A percentile compares a stretch with the other conserved stretches of the same genome.
Conservation (phyloP, 2,113 vertebrate genomes). For the Siniperca knerii region DNA sequence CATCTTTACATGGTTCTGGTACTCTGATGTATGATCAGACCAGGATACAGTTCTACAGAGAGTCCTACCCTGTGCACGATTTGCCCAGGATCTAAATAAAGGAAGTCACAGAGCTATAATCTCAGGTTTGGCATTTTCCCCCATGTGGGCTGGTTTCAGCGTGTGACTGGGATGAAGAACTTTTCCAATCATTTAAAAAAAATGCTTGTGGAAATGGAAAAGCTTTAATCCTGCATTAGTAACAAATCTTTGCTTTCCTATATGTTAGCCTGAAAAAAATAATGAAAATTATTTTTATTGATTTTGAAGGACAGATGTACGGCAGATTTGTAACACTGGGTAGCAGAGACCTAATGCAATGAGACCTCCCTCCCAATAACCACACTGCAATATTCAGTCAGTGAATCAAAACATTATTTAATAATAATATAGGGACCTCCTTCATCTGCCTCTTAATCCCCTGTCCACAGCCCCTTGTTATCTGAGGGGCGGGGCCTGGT, state of each 20-base stretch:
- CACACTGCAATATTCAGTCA: background rate
- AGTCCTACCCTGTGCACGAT: background rate
- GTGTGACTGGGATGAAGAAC: background rate
- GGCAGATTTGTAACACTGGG: background rate
- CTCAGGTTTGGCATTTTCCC: background rate
- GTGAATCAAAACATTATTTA: slow-evolving; percentile 25
- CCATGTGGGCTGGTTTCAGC: background rate
- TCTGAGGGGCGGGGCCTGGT: slow-evolving; percentile 15
- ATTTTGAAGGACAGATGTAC: background rate
- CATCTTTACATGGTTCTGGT: background rate
- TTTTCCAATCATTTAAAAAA: background rate
- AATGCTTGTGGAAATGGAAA: background rate
- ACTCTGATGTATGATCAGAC: background rate
- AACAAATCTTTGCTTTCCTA: background rate
- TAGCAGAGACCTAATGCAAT: background rate
- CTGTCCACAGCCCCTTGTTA: background rate
- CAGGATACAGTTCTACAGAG: background rate
- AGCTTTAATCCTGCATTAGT: background rate
- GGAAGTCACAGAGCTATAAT: slow-evolving; percentile 11
- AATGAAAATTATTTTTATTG: background rate
- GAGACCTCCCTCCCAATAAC: background rate
- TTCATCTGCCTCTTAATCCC: slow-evolving; percentile 44
- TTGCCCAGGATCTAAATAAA: slow-evolving; percentile 10
- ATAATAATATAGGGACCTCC: background rate
- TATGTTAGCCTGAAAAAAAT: background rate